Conservation (phyloP, 2,888 invertebrate species). For the Actias luna region DNA sequence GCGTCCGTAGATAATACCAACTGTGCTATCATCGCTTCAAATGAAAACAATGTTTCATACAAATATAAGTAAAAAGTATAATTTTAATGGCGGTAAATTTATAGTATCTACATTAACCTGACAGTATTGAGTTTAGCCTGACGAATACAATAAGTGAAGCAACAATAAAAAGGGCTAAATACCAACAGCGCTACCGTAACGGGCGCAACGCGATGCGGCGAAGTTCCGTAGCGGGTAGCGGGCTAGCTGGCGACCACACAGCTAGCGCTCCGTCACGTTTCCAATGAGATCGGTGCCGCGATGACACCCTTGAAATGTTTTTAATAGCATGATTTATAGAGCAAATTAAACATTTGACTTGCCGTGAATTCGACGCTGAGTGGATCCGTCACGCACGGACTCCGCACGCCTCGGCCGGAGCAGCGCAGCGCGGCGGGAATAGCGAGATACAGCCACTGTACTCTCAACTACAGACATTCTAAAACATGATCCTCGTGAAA, state of each 20-base stretch:
- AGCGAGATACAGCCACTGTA: slow-evolving; percentile 24
- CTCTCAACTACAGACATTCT: slow-evolving; percentile 4
- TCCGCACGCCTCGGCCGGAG: slow-evolving; percentile 33
- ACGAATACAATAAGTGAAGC: slow-evolving; percentile 53
- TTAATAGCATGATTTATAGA: slow-evolving; percentile 81
- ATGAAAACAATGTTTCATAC: background rate
- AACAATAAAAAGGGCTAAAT: slow-evolving; percentile 52
- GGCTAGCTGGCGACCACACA: slow-evolving; percentile 60
- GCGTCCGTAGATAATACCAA: too few species aligned
- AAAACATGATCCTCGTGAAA: background rate
- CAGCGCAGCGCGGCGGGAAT: slow-evolving; percentile 32
- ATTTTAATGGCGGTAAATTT: background rate
- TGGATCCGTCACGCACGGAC: slow-evolving; percentile 80
- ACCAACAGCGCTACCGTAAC: slow-evolving; percentile 41
- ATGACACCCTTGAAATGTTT: slow-evolving; percentile 81
- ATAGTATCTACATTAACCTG: background rate
- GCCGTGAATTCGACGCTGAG: slow-evolving; percentile 79
- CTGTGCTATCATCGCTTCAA: too few species aligned
- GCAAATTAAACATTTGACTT: slow-evolving; percentile 82
- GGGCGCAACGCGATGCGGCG: too few species aligned
- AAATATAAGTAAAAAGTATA: slow-evolving; percentile 14
- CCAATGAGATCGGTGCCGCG: slow-evolving; percentile 74
- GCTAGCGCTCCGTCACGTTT: slow-evolving; percentile 69
- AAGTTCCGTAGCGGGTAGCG: slow-evolving; percentile 8
- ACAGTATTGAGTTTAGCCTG: slow-evolving; percentile 37